Base-by-base conservation (phyloP, 1,140 invertebrate genomes). In the Magallana angulata region DNA sequence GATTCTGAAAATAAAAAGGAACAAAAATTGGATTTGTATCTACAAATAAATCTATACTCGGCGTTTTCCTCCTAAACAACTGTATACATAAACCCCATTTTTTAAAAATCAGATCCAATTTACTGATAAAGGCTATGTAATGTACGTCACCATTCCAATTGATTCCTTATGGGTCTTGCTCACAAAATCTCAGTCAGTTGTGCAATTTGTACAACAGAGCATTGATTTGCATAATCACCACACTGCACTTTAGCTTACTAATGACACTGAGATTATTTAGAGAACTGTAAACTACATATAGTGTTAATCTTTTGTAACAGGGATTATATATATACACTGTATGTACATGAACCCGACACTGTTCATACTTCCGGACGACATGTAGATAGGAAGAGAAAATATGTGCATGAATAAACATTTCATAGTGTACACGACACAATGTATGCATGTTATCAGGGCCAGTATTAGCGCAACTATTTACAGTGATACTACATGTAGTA, bases 141-240 rank as follows among this genome's bases (percentile, higher is more conserved):
- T 30, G 68, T 76, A 76, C 68, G 68, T 76, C 68, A 76, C 24
- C 24, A 76, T 12, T 30, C 36, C 24, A 30, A 76, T 76, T 76
- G 68, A 76, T 76, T 76, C 68, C 18, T 76, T 30, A 11, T 36
- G 18, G 24, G 68, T 24, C 36, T 76, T 8, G 14, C 18, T 30
- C 8, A 76, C 24, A 76, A 76, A 30, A 76, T 76, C 68, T 76
- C 68, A 36, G 24, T 18, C 68, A 76, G 24, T 76, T 76, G 68
- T 76, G 68, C 24, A 76, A 76, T 76, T 76, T 76, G 24, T 76
- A 76, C 18, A 9, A 76, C 68, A 36, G 68, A 76, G 30, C 48
- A 76, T 76, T 76, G 68, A 76, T 76, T 76, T 76, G 36, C 68
- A 76, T 76, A 76, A 76, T 30, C 68, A 76, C 16, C 60, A 64